Percentiles rank a stretch among this genome's conserved stretches.
These are phyloP conservation scores for Diacarnus erythraeanus DNA, from an alignment of 37 sponge, comb jelly and placozoan species.

Conservation along the genomic window DNA sequence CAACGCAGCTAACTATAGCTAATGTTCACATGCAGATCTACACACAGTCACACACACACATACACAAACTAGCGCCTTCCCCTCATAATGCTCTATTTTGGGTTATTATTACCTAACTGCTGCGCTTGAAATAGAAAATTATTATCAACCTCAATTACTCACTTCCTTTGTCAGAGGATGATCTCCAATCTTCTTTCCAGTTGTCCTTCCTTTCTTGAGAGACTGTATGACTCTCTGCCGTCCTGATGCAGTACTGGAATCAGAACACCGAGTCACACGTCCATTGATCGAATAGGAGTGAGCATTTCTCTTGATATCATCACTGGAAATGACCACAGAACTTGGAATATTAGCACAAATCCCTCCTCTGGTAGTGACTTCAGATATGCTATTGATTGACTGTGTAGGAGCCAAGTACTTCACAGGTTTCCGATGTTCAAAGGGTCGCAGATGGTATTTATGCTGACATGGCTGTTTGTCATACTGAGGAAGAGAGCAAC, in stretches of 20 bases:
- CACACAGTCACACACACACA: neutral
- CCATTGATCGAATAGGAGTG: conserved; percentile 55
- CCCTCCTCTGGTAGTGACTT: neutral
- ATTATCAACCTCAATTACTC: neutral
- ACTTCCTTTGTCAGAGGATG: neutral
- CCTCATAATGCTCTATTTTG: neutral
- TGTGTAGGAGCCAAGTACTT: conserved; percentile 1
- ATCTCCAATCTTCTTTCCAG: neutral
- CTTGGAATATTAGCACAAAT: neutral
- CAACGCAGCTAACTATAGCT: no score
- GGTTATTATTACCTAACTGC: neutral
- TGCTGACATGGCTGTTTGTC: conserved; percentile 1
- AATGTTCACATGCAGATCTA: no score
- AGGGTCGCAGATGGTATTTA: conserved; percentile 20
- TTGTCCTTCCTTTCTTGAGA: neutral
- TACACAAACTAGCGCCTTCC: neutral
- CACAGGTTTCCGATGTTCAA: conserved; percentile 26
- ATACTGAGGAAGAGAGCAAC: conserved; percentile 26
- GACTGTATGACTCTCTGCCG: conserved; percentile 8
- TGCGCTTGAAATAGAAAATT: no score
- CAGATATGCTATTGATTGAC: neutral
- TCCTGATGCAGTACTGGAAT: conserved; percentile 28
- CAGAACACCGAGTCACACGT: conserved; percentile 12
- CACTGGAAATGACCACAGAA: neutral
- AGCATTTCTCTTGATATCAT: conserved; percentile 25